Base-by-base conservation (phyloP, 2,113 vertebrate species). In the Stigmatopora nigra region DNA sequence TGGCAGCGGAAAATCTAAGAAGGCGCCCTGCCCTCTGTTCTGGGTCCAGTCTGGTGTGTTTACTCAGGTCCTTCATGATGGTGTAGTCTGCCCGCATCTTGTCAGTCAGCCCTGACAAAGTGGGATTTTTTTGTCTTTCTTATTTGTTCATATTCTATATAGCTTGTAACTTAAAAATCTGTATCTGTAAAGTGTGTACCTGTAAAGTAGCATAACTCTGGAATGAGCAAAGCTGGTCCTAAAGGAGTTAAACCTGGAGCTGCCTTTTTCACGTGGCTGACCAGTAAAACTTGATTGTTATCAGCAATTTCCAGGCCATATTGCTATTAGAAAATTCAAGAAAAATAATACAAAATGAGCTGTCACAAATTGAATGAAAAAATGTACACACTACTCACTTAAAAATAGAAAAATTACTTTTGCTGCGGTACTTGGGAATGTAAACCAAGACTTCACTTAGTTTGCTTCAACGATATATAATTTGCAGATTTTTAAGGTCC, bases 181-280 rank as follows among this genome's bases (percentile, higher is more conserved):
- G 15, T 7, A 60, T 11, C 62, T 15, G n/a, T 9, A 11, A 3
- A 6, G 14, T 1, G 0, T 3, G 63, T 14, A 96, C 96, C 96
- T 89, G 96, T 98, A 0, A 97, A 88, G 70, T 92, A 96, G 88
- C 96, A 99, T 51, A 99, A 89, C 67, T 99, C 96, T 1, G 96
- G 95, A 58, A 98, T 82, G 0, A 99, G 92, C 87, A 92, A 75
- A 22, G 93, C 89, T 0, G 94, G 90, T 17, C 92, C 93, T 0
- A 85, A 76, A 15, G 90, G 65, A 0, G 77, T 63, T 4, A 25
- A 90, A 11, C 89, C 89, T 0, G 87, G 22, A 3, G 88, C 88
- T 9, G 86, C 85, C 55, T 62, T 90, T 79, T 88, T 96, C 22
- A 91, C 80, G 12, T 94, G 87, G 75, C 93, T 97, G 65, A 97